Evolutionary conservation across 1,140 invertebrate species (phyloP).

Genomic region (Ectropis grisescens): DNA sequence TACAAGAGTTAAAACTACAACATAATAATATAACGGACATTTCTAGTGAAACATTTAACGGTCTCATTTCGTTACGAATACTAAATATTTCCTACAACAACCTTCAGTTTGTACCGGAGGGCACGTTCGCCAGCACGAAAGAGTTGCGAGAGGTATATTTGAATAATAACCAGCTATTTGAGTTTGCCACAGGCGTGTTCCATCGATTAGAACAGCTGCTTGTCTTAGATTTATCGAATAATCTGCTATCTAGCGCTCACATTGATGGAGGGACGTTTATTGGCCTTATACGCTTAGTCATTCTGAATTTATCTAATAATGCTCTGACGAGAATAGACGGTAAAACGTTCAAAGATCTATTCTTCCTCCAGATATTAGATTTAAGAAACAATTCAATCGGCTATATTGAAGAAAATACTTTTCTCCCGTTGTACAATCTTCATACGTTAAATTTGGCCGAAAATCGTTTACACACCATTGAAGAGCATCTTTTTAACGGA

Average conservation of each 20-base stretch:
- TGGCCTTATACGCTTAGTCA: slow-evolving; percentile 86
- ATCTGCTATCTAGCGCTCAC: slow-evolving; percentile 85
- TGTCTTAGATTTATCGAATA: slow-evolving; percentile 90
- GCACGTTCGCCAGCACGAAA: slow-evolving; percentile 81
- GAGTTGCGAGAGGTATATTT: slow-evolving; percentile 87
- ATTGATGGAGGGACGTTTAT: slow-evolving; percentile 87
- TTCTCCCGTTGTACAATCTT: slow-evolving; percentile 87
- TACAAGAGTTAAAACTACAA: slow-evolving; percentile 83
- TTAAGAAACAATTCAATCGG: slow-evolving; percentile 90
- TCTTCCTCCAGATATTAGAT: slow-evolving; percentile 89
- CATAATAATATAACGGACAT: slow-evolving; percentile 86
- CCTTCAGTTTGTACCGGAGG: slow-evolving; percentile 81
- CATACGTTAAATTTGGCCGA: slow-evolving; percentile 89
- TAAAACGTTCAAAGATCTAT: slow-evolving; percentile 89
- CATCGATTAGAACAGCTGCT: slow-evolving; percentile 86
- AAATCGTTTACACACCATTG: slow-evolving; percentile 85
- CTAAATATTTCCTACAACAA: slow-evolving; percentile 90
- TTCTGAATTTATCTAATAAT: slow-evolving; percentile 90
- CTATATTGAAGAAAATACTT: slow-evolving; percentile 89
- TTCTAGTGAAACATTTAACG: slow-evolving; percentile 82
- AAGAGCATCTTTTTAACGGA: slow-evolving; percentile 86
- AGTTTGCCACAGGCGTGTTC: slow-evolving; percentile 84
- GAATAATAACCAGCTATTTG: slow-evolving; percentile 84
- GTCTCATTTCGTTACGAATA: slow-evolving; percentile 80
- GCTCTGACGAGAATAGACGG: slow-evolving; percentile 85